phyloP scores from a whole-genome alignment of 2,888 invertebrate species.

The Polyploca ridens region DNA sequence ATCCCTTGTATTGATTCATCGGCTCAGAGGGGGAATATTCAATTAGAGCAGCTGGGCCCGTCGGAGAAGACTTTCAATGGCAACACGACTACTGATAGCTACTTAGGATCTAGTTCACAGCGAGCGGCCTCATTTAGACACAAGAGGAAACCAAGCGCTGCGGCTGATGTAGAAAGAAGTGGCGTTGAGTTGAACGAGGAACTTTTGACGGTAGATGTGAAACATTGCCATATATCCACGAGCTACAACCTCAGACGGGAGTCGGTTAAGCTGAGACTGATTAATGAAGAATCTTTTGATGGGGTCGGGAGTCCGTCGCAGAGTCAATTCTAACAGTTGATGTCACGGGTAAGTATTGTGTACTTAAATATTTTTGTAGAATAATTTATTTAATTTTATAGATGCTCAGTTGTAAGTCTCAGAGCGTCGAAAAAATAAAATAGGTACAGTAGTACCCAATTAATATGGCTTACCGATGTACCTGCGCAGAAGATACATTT shows the following conservation, averaged over 20 bases:
- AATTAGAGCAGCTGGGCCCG: conserved; percentile 80
- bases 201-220: conserved; percentile 72
- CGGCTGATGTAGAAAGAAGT: conserved; percentile 85
- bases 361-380: neutral
- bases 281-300: conserved; percentile 80
- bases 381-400: neutral
- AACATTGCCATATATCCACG: conserved; percentile 80
- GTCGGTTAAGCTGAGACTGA: conserved; percentile 75
- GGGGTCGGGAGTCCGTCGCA: conserved; percentile 70
- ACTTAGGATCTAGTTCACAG: conserved; percentile 84
- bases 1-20: conserved; percentile 86
- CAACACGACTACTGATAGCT: conserved; percentile 88
- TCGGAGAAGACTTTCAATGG: conserved; percentile 91
- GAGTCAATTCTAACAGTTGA: conserved; percentile 80
- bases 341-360: conserved; percentile 65
- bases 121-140: conserved; percentile 80
- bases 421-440: no score
- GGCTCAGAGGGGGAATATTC: conserved; percentile 67
- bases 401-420: no score
- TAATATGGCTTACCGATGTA: no score
- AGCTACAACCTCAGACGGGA: conserved; percentile 77
- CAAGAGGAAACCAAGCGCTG: conserved; percentile 84
- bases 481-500: no score
- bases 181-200: conserved; percentile 80
- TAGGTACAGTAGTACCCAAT: no score